Conservation (phyloP, 2,888 invertebrate genomes). For the Eupsilia transversa region DNA sequence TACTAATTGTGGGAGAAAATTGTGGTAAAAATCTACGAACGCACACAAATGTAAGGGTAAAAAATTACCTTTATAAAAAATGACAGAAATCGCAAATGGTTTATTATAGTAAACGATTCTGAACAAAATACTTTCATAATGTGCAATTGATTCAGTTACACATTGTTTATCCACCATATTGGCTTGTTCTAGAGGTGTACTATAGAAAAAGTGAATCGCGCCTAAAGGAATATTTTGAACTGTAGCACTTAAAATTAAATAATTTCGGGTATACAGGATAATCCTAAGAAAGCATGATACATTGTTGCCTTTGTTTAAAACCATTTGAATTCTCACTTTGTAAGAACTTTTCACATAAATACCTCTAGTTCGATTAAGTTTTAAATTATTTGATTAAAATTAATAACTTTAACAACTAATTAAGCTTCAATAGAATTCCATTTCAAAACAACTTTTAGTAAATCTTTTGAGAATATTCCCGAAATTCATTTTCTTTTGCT, state of each 20-base stretch:
- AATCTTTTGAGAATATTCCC: conserved; percentile 30
- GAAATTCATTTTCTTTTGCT: conserved; percentile 36
- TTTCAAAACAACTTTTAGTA: conserved; percentile 43
- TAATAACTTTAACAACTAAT: conserved; percentile 37
- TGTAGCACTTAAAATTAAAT: not conserved
- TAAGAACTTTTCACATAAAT: conserved; percentile 29
- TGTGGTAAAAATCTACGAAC: no score
- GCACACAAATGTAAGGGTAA: no score
- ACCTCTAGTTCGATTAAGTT: conserved; percentile 34
- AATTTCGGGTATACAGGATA: no score
- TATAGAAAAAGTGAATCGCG: not conserved
- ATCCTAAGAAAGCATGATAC: not conserved
- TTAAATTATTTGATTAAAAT: conserved; percentile 50
- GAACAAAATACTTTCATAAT: no score
- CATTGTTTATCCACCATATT: not conserved
- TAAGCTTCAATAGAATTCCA: conserved; percentile 43
- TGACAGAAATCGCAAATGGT: no score
- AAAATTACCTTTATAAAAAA: no score
- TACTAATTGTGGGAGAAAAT: no score
- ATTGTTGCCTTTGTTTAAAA: conserved; percentile 8
- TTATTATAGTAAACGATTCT: no score
- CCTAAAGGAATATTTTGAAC: not conserved
- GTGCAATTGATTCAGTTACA: no score
- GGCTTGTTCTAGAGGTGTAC: not conserved
- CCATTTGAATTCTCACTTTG: conserved; percentile 9